Evolutionary conservation across 2,797 vertebrate species (phyloP).

Genomic region (Carcharodon carcharias): DNA sequence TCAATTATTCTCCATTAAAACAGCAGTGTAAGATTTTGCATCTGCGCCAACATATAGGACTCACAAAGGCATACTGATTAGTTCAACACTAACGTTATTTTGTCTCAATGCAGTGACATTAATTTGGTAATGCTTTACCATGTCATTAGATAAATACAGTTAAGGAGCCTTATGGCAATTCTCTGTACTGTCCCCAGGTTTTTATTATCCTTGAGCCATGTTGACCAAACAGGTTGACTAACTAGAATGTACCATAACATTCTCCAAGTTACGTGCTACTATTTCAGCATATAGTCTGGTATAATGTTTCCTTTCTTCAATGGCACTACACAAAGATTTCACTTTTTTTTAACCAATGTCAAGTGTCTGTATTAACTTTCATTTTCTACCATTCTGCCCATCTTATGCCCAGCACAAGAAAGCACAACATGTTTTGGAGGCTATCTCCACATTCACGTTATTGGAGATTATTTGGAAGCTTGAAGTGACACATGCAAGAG

Average conservation of each 20-base stretch:
- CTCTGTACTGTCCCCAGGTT: background rate
- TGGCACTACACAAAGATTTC: background rate
- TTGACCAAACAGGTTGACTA: background rate
- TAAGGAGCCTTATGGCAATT: background rate
- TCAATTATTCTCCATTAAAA: background rate
- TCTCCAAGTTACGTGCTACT: background rate
- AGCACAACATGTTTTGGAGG: background rate
- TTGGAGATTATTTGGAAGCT: background rate
- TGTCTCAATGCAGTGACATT: background rate
- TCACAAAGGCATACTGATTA: too few relatives aligned
- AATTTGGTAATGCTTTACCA: background rate
- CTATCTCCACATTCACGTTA: background rate
- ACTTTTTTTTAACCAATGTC: background rate
- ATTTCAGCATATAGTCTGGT: background rate
- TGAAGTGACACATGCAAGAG: background rate
- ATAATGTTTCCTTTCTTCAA: background rate
- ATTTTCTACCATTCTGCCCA: background rate
- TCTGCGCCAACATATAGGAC: background rate
- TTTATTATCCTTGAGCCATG: background rate
- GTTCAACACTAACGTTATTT: background rate
- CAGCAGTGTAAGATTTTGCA: background rate
- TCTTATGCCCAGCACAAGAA: background rate
- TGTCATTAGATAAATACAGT: background rate
- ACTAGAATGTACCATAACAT: background rate
- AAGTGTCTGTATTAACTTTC: background rate